Conservation (phyloP, 2,113 vertebrate genomes). For the Montifringilla adamsi region DNA sequence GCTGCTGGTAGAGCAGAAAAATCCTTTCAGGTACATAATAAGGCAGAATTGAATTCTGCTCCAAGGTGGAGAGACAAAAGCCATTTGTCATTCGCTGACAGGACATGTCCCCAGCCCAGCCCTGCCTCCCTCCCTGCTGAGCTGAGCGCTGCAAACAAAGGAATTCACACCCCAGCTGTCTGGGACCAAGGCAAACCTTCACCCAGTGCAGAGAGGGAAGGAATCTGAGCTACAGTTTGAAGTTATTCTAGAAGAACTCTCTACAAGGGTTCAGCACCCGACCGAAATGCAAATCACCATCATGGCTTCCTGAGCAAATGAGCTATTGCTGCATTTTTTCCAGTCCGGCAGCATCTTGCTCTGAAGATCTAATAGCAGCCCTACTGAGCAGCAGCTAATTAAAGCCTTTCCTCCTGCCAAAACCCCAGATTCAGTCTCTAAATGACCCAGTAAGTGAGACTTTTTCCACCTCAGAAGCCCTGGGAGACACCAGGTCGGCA, state of each 20-base stretch:
- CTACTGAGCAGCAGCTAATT: slow-evolving; percentile 46
- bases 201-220: neutral
- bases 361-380: slow-evolving; percentile 50
- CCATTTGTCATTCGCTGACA: slow-evolving; percentile 24
- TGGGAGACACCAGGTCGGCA: neutral
- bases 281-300: slow-evolving; percentile 41
- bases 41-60: slow-evolving; percentile 20
- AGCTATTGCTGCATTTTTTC: slow-evolving; percentile 40
- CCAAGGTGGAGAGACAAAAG: neutral
- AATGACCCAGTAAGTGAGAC: slow-evolving; percentile 30
- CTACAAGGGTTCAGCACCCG: neutral
- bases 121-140: neutral
- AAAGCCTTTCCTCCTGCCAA: slow-evolving; percentile 44
- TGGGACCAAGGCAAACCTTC: neutral
- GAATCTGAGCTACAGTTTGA: neutral
- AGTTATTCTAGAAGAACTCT: slow-evolving; percentile 8
- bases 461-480: slow-evolving; percentile 8
- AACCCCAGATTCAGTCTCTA: neutral
- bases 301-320: slow-evolving; percentile 38
- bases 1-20: neutral
- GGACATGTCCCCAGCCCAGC: neutral
- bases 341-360: slow-evolving; percentile 47
- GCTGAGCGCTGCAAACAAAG: neutral
- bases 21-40: neutral
- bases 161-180: neutral